phyloP scores from a whole-genome alignment of 2,113 vertebrate genomes.

The Myotis lucifugus region DNA sequence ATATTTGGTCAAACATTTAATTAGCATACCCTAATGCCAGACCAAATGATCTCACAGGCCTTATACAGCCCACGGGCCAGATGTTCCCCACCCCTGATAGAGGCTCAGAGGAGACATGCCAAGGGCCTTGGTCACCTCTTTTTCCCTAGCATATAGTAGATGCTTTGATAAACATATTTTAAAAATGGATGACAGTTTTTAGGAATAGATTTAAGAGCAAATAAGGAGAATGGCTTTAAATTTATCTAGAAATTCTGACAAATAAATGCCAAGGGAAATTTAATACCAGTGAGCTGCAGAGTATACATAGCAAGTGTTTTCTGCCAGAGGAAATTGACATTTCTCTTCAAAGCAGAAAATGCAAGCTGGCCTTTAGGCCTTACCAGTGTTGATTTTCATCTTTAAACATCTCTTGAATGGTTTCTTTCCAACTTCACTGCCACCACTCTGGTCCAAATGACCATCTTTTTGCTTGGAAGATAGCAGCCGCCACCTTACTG shows the following conservation, averaged over 20 bases:
- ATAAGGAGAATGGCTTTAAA: background rate
- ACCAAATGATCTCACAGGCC: no score
- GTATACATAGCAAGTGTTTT: background rate
- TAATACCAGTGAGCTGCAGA: background rate
- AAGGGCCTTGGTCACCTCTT: background rate
- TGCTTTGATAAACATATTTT: background rate
- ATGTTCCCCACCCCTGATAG: no score
- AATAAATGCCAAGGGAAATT: background rate
- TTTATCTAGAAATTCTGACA: conserved; percentile 50
- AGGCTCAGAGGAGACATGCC: background rate
- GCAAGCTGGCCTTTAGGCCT: background rate
- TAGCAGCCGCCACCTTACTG: no score
- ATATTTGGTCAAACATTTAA: no score
- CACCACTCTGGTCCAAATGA: background rate
- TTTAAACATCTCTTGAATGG: background rate
- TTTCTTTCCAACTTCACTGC: background rate
- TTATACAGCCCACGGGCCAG: no score
- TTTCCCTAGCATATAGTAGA: background rate
- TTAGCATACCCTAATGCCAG: no score
- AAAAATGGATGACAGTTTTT: background rate
- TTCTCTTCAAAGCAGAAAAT: background rate
- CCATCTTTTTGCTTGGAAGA: background rate
- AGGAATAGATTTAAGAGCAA: conserved; percentile 1
- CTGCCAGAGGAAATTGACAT: background rate
- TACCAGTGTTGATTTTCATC: conserved; percentile 19